Evolutionary conservation across 2,113 vertebrate species (phyloP).

Genomic region (Lampris incognitus): DNA sequence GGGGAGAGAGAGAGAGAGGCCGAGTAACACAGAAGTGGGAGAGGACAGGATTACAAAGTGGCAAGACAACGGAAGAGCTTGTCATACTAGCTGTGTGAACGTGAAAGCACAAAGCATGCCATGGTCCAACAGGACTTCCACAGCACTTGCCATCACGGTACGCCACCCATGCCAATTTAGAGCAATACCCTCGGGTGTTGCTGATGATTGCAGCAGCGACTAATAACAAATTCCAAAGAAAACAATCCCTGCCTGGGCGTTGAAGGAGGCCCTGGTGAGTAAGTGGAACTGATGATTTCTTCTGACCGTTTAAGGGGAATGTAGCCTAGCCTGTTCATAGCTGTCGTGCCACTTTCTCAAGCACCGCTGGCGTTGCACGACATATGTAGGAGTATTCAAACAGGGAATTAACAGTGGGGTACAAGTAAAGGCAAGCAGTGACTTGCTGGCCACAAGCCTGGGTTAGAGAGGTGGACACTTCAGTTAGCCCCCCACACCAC

Average conservation of each 20-base stretch:
- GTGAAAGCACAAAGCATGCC: neutral
- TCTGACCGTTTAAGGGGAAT: slow-evolving; percentile 45
- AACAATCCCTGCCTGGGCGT: slow-evolving; percentile 29
- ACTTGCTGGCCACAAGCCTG: slow-evolving; percentile 33
- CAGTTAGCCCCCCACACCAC: neutral
- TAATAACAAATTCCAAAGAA: slow-evolving; percentile 12
- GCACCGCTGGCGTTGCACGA: neutral
- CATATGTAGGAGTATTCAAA: neutral
- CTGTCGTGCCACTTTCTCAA: slow-evolving; percentile 18
- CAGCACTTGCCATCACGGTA: slow-evolving; percentile 32
- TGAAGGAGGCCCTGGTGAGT: neutral
- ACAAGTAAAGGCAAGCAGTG: slow-evolving; percentile 4
- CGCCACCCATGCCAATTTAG: slow-evolving; percentile 34
- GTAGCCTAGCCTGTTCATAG: slow-evolving; percentile 52
- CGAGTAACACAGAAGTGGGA: no score
- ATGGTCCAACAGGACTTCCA: neutral
- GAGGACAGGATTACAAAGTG: neutral
- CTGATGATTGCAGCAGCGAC: neutral
- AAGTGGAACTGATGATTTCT: slow-evolving; percentile 30
- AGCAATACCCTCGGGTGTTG: neutral
- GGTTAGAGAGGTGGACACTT: slow-evolving; percentile 13
- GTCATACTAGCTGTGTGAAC: neutral
- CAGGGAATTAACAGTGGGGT: neutral
- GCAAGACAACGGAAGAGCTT: neutral
- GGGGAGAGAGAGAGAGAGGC: neutral